Conservation (phyloP, 2,888 invertebrate species). For the Ypsolopha sequella region DNA sequence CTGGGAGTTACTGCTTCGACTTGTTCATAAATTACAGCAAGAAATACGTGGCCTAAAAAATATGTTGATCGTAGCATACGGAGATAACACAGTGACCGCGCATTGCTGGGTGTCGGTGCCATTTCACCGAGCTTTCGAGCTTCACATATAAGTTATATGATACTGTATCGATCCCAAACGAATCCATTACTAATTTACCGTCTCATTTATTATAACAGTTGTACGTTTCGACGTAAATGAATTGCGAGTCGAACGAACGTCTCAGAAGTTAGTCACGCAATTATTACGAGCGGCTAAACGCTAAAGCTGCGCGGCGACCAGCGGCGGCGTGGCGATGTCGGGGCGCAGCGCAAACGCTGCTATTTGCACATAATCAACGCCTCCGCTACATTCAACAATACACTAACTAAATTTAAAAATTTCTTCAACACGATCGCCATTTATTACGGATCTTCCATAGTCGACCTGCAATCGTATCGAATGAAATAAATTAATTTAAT, state of each 20-base stretch:
- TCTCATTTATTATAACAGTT: constrained; percentile 43
- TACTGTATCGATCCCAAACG: constrained; percentile 36
- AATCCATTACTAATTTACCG: constrained; percentile 41
- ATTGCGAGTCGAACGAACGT: constrained; percentile 26
- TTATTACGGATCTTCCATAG: constrained; percentile 37
- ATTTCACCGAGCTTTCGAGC: background rate
- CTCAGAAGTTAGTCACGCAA: constrained; percentile 47
- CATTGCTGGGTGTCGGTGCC: too few relatives aligned
- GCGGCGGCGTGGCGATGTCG: constrained; percentile 28
- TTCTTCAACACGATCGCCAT: constrained; percentile 26
- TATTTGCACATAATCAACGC: constrained; percentile 37
- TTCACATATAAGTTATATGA: constrained; percentile 21
- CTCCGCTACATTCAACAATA: constrained; percentile 6
- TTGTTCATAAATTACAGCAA: background rate
- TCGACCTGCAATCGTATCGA: constrained; percentile 50
- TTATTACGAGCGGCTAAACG: constrained; percentile 31
- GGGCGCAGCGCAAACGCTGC: constrained; percentile 24
- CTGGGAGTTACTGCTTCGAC: background rate
- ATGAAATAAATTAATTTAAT: constrained; percentile 56
- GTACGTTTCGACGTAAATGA: constrained; percentile 33
- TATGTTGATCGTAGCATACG: background rate
- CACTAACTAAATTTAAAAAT: constrained; percentile 22
- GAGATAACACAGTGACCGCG: background rate
- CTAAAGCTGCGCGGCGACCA: constrained; percentile 13
- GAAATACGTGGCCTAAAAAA: background rate